Base-by-base conservation (phyloP, 2,888 invertebrate species). In the Eugnorisma glareosa region DNA sequence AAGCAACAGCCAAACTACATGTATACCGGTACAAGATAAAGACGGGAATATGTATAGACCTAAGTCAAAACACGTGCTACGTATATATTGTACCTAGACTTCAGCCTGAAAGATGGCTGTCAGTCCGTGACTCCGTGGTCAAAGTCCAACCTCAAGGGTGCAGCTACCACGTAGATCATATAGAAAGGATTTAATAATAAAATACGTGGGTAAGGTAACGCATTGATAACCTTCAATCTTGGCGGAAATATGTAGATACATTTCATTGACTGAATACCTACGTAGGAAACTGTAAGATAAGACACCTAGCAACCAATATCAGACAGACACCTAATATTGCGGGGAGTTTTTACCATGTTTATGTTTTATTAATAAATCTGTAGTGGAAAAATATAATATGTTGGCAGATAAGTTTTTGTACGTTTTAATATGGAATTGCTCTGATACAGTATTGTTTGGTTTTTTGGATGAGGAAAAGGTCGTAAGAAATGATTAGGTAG, bases 261-360 rank as follows among this genome's bases (percentile, higher is more conserved):
- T 43, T 73, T 74, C 63, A 61, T 67, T 68, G 59, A 85, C 21
- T 72, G 28, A 75, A 21, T 72, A 74, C 67, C 54, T 75, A 57
- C n/a, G n/a, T n/a, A 48, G 15, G 10, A 74, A 75, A 31, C 35
- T 74, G 31, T 10, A 2, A 71, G 73, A 86, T 83, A 83, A 77
- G 11, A 45, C 54, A 40, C 61, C 0, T 83, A 64, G 71, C 57
- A 83, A 83, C 71, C 7, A n/a, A 13, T 51, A 67, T 68, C 75
- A 61, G 43, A 28, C 24, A 43, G 43, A 40, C 51, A 48, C 28
- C 11, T 73, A 73, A 57, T 37, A 54, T 61, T 24, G n/a, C 40
- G 51, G 15, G 61, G 21, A 57, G 43, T 15, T 51, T 64, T 63
- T 45, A 10, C 13, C 28, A 15, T 45, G 2, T 57, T 37, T 79